phyloP scores from a whole-genome alignment of 2,797 vertebrate species.

The Falco rusticolus region DNA sequence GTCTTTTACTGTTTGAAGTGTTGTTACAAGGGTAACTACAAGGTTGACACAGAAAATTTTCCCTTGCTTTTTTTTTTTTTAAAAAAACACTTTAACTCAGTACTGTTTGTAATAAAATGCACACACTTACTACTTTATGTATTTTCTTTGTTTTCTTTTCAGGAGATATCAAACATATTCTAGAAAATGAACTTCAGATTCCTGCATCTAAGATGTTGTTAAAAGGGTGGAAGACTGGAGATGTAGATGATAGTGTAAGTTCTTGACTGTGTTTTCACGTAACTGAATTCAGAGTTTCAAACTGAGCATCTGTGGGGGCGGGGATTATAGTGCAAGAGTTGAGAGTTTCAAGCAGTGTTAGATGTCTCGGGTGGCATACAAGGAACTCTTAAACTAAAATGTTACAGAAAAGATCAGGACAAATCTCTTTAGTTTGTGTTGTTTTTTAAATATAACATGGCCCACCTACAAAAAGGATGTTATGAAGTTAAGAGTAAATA shows the following conservation, averaged over 20 bases:
- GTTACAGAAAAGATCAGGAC: not conserved
- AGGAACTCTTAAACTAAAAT: not conserved
- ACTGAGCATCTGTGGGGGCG: constrained; percentile 1
- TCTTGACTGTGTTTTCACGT: constrained; percentile 47
- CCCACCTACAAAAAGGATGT: not conserved
- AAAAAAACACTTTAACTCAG: not conserved
- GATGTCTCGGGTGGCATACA: not conserved
- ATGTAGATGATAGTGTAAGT: constrained; percentile 97
- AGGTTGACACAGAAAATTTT: not conserved
- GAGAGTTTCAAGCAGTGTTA: constrained; percentile 23
- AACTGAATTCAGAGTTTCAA: constrained; percentile 14
- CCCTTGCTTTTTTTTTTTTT: not conserved
- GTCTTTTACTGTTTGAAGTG: not conserved
- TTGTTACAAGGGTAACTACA: not conserved
- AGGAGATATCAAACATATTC: constrained; percentile 96
- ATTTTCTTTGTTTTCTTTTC: constrained; percentile 59
- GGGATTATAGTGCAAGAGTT: constrained; percentile 15
- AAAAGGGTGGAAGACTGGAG: constrained; percentile 98
- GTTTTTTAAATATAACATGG: not conserved
- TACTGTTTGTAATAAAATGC: not conserved
- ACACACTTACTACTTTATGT: not conserved
- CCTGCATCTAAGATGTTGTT: constrained; percentile 97
- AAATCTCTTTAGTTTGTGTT: not conserved
- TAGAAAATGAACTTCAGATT: constrained; percentile 94
- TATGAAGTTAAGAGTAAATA: not conserved